A percentile compares a stretch with the other conserved stretches of the same genome.
Conservation (phyloP, 2,888 invertebrate species). For the Pyrochroa serraticornis region DNA sequence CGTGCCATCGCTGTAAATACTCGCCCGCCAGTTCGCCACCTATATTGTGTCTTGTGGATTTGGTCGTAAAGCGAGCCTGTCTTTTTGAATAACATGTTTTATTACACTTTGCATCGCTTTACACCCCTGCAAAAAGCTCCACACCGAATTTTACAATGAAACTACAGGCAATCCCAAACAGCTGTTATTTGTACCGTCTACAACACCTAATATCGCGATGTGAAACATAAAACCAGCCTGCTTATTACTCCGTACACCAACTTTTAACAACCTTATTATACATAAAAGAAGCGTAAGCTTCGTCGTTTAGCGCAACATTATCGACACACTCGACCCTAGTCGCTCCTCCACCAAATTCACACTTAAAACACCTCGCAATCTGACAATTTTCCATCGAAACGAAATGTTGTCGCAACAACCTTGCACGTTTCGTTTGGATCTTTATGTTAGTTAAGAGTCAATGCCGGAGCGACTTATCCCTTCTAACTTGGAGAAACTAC, state of each 20-base stretch:
- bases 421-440: no score
- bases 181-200: conserved; percentile 43
- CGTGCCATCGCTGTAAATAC: conserved; percentile 33
- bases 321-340: background rate
- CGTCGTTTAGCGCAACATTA: conserved; percentile 23
- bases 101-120: conserved; percentile 43
- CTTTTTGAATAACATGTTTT: conserved; percentile 45
- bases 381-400: conserved; percentile 8
- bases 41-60: conserved; percentile 31
- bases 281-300: conserved; percentile 37
- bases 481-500: conserved; percentile 55
- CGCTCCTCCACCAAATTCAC: conserved; percentile 5
- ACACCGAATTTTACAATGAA: conserved; percentile 41
- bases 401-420: conserved; percentile 4
- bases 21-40: conserved; percentile 23
- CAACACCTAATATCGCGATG: conserved; percentile 45
- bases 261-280: conserved; percentile 45
- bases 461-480: conserved; percentile 44
- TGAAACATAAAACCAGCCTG: conserved; percentile 42
- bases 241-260: conserved; percentile 39
- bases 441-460: conserved; percentile 8
- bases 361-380: background rate
- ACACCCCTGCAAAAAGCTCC: conserved; percentile 37
- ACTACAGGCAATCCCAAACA: conserved; percentile 43
- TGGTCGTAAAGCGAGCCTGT: conserved; percentile 39